These are phyloP conservation scores for Scaptomyza hsui DNA, from an alignment of 1,140 invertebrate genomes.

Conservation along the genomic window DNA sequence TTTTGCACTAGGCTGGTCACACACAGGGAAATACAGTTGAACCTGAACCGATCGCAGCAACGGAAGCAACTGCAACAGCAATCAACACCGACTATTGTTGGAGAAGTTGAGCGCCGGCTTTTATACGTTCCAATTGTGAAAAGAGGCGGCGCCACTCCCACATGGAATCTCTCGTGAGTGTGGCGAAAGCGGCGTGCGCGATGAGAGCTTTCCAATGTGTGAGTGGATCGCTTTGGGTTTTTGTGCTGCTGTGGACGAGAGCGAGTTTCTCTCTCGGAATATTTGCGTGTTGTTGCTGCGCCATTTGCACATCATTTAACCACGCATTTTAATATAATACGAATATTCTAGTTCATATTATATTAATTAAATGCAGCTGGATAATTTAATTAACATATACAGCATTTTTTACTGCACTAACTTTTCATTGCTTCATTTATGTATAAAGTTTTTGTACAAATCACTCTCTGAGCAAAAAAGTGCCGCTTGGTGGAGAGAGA, in stretches of 20 bases:
- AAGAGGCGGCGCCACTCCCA: slow-evolving; percentile 41
- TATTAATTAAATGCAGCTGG: not conserved
- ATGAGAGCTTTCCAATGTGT: slow-evolving; percentile 7
- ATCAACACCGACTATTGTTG: slow-evolving; percentile 63
- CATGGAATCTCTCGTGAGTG: slow-evolving; percentile 14
- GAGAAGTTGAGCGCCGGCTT: slow-evolving; percentile 43
- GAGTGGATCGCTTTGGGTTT: slow-evolving; percentile 1
- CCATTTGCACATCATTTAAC: not conserved
- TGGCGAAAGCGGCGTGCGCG: slow-evolving; percentile 15
- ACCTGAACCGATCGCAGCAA: slow-evolving; percentile 60
- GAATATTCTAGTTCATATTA: not conserved
- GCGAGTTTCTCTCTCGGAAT: not conserved
- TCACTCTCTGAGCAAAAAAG: slow-evolving; percentile 14
- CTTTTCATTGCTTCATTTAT: too few species aligned
- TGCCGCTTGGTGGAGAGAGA: slow-evolving; percentile 8
- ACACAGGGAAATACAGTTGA: slow-evolving; percentile 18
- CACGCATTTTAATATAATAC: not conserved
- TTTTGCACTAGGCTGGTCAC: slow-evolving; percentile 10
- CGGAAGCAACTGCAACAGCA: slow-evolving; percentile 48
- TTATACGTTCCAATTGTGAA: slow-evolving; percentile 57
- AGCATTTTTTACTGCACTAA: too few species aligned
- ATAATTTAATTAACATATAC: too few species aligned
- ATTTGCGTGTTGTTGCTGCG: slow-evolving; percentile 2
- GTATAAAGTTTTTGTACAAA: not conserved
- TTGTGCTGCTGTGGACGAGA: too few species aligned